Conservation (phyloP, 2,888 invertebrate genomes). For the Campoletis raptor region DNA sequence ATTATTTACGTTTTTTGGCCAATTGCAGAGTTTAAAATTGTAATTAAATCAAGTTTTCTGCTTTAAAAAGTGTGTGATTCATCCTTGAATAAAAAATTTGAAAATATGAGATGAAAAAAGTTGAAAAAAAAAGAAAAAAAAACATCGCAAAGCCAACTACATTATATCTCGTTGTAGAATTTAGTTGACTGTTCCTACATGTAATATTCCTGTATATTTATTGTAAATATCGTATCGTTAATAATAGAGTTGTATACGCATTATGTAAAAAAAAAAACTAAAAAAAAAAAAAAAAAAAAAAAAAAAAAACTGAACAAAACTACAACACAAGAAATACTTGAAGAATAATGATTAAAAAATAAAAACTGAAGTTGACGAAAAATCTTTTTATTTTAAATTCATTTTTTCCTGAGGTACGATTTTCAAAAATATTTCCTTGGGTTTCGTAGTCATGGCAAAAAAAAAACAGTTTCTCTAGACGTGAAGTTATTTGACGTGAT, state of each 20-base stretch:
- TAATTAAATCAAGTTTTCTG: neutral
- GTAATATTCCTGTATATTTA: slow-evolving; percentile 80
- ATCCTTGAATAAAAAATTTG: neutral
- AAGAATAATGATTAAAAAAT: slow-evolving; percentile 56
- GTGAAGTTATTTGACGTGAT: neutral
- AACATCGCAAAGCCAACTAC: slow-evolving; percentile 56
- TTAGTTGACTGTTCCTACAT: slow-evolving; percentile 82
- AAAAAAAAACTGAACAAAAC: neutral
- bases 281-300: slow-evolving; percentile 64
- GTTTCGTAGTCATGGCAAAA: slow-evolving; percentile 32
- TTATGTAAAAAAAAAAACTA: slow-evolving; percentile 73
- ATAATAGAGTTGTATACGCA: slow-evolving; percentile 79
- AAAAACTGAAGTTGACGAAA: slow-evolving; percentile 28
- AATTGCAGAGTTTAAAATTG: neutral
- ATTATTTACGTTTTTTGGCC: neutral
- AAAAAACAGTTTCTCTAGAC: neutral
- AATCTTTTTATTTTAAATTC: neutral
- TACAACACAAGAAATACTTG: slow-evolving; percentile 56
- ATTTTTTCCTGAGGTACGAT: neutral
- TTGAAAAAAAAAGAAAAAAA: neutral
- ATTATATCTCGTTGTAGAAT: slow-evolving; percentile 71
- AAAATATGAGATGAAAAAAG: neutral
- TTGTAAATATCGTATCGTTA: slow-evolving; percentile 81
- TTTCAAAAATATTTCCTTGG: neutral
- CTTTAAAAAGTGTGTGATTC: neutral